phyloP scores from a whole-genome alignment of 1,140 invertebrate genomes.

The Portunus trituberculatus region DNA sequence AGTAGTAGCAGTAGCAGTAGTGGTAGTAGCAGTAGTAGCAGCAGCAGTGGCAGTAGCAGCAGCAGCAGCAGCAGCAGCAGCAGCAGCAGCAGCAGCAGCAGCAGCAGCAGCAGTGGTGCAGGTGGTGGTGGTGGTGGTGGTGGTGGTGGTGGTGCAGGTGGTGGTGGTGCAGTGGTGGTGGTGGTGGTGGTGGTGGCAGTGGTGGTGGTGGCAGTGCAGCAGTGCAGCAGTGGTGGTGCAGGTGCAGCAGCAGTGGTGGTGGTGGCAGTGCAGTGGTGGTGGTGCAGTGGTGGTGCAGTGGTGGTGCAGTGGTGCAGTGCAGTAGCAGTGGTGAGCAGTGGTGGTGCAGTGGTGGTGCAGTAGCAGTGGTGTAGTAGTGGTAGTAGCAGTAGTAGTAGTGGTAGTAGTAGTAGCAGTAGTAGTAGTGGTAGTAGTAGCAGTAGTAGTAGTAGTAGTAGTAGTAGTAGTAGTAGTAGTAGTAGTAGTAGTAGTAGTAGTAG shows the following conservation, averaged over 20 bases:
- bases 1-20: not conserved
- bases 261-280: not conserved
- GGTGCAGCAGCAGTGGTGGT: not conserved
- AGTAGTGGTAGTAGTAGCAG: not conserved
- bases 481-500: not conserved
- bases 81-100: too few relatives aligned
- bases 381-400: not conserved
- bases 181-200: constrained; percentile 17
- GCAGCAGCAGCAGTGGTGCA: too few relatives aligned
- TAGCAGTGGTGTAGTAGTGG: too few relatives aligned
- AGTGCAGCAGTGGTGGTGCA: not conserved
- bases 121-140: constrained; percentile 17
- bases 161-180: constrained; percentile 18
- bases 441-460: not conserved
- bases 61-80: too few relatives aligned
- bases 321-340: not conserved
- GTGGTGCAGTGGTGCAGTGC: too few relatives aligned
- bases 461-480: not conserved
- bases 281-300: not conserved
- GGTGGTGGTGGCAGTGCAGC: too few relatives aligned
- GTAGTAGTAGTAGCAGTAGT: not conserved
- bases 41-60: not conserved
- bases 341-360: too few relatives aligned
- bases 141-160: not conserved
- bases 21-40: not conserved